A percentile compares a stretch with the other conserved stretches of the same genome.
Evolutionary conservation across 1,140 invertebrate genomes (phyloP).

Genomic region (Formica selysi): DNA sequence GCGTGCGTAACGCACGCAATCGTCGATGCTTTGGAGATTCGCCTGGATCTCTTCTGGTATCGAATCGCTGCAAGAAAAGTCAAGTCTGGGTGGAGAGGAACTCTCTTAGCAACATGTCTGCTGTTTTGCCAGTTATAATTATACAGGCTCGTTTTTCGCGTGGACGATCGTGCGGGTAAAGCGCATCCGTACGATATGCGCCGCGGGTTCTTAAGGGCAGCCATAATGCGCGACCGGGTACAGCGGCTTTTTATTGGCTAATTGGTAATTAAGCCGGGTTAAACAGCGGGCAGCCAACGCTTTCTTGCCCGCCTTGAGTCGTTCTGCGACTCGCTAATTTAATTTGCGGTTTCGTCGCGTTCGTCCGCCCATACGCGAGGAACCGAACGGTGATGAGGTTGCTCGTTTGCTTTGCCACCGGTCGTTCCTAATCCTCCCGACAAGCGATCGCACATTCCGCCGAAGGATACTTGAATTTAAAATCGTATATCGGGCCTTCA

Average conservation of each 20-base stretch:
- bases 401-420: slow-evolving; percentile 1
- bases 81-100: slow-evolving; percentile 15
- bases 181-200: slow-evolving; percentile 46
- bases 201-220: slow-evolving; percentile 68
- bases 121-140: slow-evolving; percentile 84
- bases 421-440: slow-evolving; percentile 14
- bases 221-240: slow-evolving; percentile 77
- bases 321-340: slow-evolving; percentile 83
- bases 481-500: not conserved
- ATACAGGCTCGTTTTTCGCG: slow-evolving; percentile 81
- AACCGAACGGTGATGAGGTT: not conserved
- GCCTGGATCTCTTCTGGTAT: slow-evolving; percentile 39
- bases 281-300: slow-evolving; percentile 81
- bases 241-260: slow-evolving; percentile 83
- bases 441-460: not conserved
- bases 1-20: slow-evolving; percentile 22
- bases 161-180: slow-evolving; percentile 74
- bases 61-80: slow-evolving; percentile 43
- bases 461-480: not conserved
- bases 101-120: slow-evolving; percentile 72
- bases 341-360: slow-evolving; percentile 85
- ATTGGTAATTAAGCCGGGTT: slow-evolving; percentile 85
- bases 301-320: slow-evolving; percentile 79
- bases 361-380: slow-evolving; percentile 61
- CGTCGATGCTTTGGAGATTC: slow-evolving; percentile 47